A percentile compares a stretch with the other conserved stretches of the same genome.
Conservation (phyloP, 2,113 vertebrate genomes). For the Promerops cafer region DNA sequence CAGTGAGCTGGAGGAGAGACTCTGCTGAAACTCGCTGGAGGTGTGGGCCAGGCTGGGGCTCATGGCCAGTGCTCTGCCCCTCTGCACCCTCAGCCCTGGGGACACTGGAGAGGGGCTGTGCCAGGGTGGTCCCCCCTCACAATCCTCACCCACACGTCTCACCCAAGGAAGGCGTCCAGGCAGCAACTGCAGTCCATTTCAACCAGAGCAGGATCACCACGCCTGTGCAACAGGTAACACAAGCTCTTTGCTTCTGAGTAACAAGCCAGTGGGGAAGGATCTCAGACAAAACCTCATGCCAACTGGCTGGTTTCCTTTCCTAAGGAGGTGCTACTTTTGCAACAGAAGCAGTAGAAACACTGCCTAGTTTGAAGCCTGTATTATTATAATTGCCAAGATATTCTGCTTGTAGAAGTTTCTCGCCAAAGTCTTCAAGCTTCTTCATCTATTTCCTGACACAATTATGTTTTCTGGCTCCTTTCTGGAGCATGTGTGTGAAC, state of each 20-base stretch:
- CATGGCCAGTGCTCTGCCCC: background rate
- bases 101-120: background rate
- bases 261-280: background rate
- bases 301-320: background rate
- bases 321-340: background rate
- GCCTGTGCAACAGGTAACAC: background rate
- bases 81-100: background rate
- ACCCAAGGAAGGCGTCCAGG: background rate
- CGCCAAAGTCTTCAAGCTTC: background rate
- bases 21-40: background rate
- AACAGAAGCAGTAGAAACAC: background rate
- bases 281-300: background rate
- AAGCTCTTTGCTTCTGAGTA: background rate
- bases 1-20: background rate
- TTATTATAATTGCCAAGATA: background rate
- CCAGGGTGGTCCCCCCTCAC: background rate
- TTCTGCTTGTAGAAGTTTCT: background rate
- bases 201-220: background rate
- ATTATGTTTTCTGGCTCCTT: background rate
- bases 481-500: rapidly evolving
- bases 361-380: background rate
- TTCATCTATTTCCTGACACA: background rate
- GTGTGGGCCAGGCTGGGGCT: no score
- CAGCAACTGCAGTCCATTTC: background rate
- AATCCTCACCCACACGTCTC: background rate